Evolutionary conservation across 2,888 invertebrate genomes (phyloP).

Genomic region (Papilio gigon): DNA sequence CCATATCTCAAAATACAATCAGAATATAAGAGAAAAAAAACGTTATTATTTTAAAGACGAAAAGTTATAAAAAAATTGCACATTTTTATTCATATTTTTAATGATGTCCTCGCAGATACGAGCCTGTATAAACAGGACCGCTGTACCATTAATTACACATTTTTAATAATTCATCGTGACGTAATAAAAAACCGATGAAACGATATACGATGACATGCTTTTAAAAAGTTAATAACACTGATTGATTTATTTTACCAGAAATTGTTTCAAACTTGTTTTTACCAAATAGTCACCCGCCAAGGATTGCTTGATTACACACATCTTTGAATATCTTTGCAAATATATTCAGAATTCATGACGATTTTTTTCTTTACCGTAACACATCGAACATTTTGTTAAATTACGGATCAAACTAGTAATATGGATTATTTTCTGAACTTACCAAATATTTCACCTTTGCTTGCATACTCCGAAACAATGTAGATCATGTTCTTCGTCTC

Average conservation of each 20-base stretch:
- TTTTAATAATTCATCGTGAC: slow-evolving; percentile 25
- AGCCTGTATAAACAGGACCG: slow-evolving; percentile 18
- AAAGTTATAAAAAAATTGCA: background rate
- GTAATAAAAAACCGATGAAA: slow-evolving; percentile 21
- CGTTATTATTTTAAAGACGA: background rate
- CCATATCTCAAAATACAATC: too few relatives aligned
- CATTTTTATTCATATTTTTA: background rate
- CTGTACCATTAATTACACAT: slow-evolving; percentile 28
- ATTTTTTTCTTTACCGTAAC: background rate
- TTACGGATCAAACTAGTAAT: too few relatives aligned
- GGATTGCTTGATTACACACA: too few relatives aligned
- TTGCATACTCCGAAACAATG: slow-evolving; percentile 98
- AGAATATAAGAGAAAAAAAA: too few relatives aligned
- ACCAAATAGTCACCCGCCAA: too few relatives aligned
- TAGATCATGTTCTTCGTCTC: slow-evolving; percentile 99
- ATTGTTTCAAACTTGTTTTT: background rate
- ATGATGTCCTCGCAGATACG: background rate
- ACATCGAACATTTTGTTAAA: too few relatives aligned
- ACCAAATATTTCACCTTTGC: slow-evolving; percentile 99
- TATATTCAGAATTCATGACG: too few relatives aligned
- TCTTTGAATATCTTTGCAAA: too few relatives aligned
- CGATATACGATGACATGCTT: slow-evolving; percentile 6
- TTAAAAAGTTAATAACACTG: background rate
- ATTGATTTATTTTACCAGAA: slow-evolving; percentile 12
- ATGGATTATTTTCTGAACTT: slow-evolving; percentile 69